phyloP scores from a whole-genome alignment of 1,140 invertebrate species.

The Drosophila trapezifrons region DNA sequence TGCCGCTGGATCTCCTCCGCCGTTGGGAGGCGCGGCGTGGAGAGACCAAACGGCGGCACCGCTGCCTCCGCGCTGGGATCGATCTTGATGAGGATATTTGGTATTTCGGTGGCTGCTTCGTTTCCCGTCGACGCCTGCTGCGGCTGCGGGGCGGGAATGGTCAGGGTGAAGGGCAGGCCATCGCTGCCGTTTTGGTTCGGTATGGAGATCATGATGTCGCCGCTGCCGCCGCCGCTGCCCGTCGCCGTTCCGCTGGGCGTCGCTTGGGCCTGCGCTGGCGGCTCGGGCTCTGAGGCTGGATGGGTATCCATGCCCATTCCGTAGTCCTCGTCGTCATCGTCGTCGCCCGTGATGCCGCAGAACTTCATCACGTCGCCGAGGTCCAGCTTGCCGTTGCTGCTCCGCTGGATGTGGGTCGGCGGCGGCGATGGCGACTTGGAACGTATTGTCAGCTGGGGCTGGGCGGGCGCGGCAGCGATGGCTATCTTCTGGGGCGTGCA shows the following conservation, averaged over 20 bases:
- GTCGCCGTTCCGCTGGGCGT: neutral
- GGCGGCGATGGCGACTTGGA: constrained; percentile 71
- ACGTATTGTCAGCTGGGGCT: constrained; percentile 25
- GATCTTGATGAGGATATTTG: constrained; percentile 84
- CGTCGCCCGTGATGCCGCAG: constrained; percentile 83
- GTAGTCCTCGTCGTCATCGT: constrained; percentile 79
- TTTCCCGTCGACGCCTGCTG: constrained; percentile 32
- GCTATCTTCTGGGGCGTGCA: constrained; percentile 40
- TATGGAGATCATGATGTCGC: constrained; percentile 84
- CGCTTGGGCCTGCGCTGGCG: constrained; percentile 2
- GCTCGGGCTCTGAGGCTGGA: constrained; percentile 13
- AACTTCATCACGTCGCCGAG: constrained; percentile 86
- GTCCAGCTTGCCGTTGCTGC: constrained; percentile 85
- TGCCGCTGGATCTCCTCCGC: constrained; percentile 82
- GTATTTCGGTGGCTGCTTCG: constrained; percentile 77
- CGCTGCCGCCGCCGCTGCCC: constrained; percentile 24
- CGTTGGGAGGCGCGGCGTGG: constrained; percentile 78
- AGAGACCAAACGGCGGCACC: constrained; percentile 78
- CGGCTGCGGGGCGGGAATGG: constrained; percentile 70
- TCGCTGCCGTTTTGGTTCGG: constrained; percentile 81
- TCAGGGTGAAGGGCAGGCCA: constrained; percentile 80
- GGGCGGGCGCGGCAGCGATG: constrained; percentile 18
- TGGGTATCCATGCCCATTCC: constrained; percentile 56
- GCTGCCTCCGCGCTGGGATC: constrained; percentile 67
- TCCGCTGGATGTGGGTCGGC: constrained; percentile 69